Evolutionary conservation across 2,113 vertebrate genomes (phyloP), one percentile per base, ranked within the genome.

Genomic region (Gnathonemus echidnorhynchus): DNA sequence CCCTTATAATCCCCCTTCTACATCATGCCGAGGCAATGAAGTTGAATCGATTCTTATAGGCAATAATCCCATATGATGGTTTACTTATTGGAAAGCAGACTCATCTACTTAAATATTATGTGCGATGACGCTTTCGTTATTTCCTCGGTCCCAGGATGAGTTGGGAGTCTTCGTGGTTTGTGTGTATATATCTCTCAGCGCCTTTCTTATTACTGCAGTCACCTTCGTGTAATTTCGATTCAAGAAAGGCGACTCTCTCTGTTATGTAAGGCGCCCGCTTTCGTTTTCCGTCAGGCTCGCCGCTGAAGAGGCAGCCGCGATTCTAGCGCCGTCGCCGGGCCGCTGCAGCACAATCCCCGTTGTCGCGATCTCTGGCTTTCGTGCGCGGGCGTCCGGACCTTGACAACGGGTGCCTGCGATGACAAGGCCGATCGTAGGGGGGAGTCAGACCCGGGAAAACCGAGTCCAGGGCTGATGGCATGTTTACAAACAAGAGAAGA

Each of bases 241-340:
- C 31, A 80, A 85, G 88, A 90, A 91, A 89, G 89, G 90, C 89
- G 89, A 89, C 89, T 88, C 86, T 50, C 56, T 46, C 88, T 80
- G 85, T 89, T 89, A 90, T 88, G 86, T 74, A 90, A 89, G 88
- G 86, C 91, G 90, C 86, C 89, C 10, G 84, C 50, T 88, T 91
- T 88, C 88, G 21, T 70, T 91, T 66, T 31, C 31, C 89, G 46
- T 70, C 80, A 74, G 13, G 39, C 39, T 3, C 39, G 39, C 39
- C 39, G 39, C 39, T 42, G 39, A 42, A 42, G 39, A 42, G 39
- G 56, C 62, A 27, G 62, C n/a, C 62, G n/a, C n/a, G 10, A 3
- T 31, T 31, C 62, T 1, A 27, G 27, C 62, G 10, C 10, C n/a
- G 62, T 70, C n/a, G 27, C 9, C 62, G n/a, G 58, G 62, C 62